Evolutionary conservation across 2,113 vertebrate genomes (phyloP).

Genomic region (Gadus macrocephalus): DNA sequence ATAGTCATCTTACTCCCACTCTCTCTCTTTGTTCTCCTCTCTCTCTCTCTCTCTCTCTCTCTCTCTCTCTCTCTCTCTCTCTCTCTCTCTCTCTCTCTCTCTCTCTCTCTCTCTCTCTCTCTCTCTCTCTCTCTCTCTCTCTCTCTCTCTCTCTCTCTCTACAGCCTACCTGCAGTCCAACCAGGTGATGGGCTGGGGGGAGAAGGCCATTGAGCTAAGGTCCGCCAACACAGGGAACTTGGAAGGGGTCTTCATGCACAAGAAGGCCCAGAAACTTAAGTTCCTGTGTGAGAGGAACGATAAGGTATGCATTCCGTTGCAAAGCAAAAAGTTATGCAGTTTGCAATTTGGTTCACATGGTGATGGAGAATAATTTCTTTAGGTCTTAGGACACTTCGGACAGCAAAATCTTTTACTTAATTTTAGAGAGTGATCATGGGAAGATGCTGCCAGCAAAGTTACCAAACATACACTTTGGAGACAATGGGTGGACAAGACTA

Average conservation of each 20-base stretch:
- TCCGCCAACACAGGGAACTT: slow-evolving; percentile 83
- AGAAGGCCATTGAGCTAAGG: slow-evolving; percentile 90
- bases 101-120: neutral
- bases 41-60: neutral
- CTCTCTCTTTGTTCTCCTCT: neutral
- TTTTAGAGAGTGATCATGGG: too few relatives aligned
- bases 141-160: slow-evolving; percentile 6
- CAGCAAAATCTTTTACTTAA: too few relatives aligned
- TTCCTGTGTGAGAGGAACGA: slow-evolving; percentile 95
- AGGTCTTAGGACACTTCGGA: too few relatives aligned
- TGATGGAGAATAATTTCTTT: too few relatives aligned
- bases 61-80: slow-evolving; percentile 9
- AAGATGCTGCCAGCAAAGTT: too few relatives aligned
- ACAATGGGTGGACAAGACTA: too few relatives aligned
- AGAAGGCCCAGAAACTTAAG: slow-evolving; percentile 93
- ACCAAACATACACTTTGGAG: too few relatives aligned
- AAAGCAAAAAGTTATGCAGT: too few relatives aligned
- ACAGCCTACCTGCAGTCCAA: slow-evolving; percentile 92
- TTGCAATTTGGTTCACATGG: too few relatives aligned
- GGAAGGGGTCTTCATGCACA: slow-evolving; percentile 94
- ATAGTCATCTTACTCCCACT: neutral
- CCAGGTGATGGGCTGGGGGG: slow-evolving; percentile 95
- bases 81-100: neutral
- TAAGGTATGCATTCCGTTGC: slow-evolving; percentile 74
- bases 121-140: neutral